Evolutionary conservation across 2,113 vertebrate genomes (phyloP).

Genomic region (Grammomys dolichurus): DNA sequence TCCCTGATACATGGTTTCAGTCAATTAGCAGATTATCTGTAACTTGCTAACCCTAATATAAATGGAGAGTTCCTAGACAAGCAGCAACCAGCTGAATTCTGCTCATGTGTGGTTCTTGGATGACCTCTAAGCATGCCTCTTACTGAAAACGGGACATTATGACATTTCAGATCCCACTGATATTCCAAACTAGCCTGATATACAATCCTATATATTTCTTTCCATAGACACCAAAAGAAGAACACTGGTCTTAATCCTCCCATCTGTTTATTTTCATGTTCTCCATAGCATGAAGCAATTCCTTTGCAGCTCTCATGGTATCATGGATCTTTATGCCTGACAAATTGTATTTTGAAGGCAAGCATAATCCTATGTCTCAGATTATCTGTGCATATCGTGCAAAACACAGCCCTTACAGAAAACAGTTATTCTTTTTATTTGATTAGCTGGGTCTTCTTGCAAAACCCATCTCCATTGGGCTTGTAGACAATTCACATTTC

Average conservation of each 20-base stretch:
- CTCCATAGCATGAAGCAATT: not conserved
- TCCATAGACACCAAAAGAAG: no score
- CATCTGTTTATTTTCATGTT: not conserved
- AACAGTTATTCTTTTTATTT: not conserved
- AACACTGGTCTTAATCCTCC: no score
- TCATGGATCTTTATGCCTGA: not conserved
- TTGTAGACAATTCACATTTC: not conserved
- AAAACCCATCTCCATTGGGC: not conserved
- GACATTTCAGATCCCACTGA: not conserved
- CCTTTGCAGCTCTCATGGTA: not conserved
- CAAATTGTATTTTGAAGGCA: not conserved
- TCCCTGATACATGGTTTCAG: not conserved
- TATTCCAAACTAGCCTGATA: not conserved
- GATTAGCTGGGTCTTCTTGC: not conserved
- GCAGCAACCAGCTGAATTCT: not conserved
- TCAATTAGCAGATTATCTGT: not conserved
- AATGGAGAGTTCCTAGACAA: not conserved
- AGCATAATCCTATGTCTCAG: not conserved
- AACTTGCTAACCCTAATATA: not conserved
- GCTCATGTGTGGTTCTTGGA: not conserved
- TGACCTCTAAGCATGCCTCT: not conserved
- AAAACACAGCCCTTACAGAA: not conserved
- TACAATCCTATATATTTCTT: rapidly evolving
- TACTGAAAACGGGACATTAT: not conserved
- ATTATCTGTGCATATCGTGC: not conserved